Base-by-base conservation (phyloP, 1,140 invertebrate genomes). In the Tetragonula clypearis region DNA sequence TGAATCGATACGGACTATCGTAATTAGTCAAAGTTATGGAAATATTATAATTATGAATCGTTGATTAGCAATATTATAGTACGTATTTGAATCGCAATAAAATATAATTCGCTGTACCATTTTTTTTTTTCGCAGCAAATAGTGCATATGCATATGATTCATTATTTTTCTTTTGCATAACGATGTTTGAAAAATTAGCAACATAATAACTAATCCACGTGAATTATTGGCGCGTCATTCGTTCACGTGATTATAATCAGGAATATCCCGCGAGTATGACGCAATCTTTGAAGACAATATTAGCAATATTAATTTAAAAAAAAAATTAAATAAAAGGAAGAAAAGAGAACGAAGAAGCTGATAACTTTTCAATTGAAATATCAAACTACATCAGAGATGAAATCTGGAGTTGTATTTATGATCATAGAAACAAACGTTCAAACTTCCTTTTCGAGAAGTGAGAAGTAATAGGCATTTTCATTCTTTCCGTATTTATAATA, bases 21-120 rank as follows among this genome's bases (percentile, higher is more conserved):
- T 19, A 66, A 84, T 84, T 84, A 30, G 68, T 21, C 35, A 65
- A 2, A 11, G 12, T 5, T 53, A 55, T 9, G 41, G 14, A 4
- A 5, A 53, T 53, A n/a, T 71, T 79, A 41, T 21, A 71, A 60
- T 79, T 84, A 30, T 21, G 23, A 79, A 79, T 21, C 6, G 49
- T 49, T 84, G 60, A 71, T 79, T 35, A 53, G 8, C 21, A 55
- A 23, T 35, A 12, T 19, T n/a, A 17, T 41, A 23, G 26, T 66
- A 9, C 49, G 9, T 68, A 17, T n/a, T 76, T 17, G 49, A 35
- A 56, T 56, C 9, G 14, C 19, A 30, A 8, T 41, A 41, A 41
- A 49, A 49, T 26, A 17, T 55, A 19, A 19, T 19, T 19, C 23
- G 17, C 17, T 4, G 23, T 35, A 60, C 23, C 49, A 56, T 41